Evolutionary conservation across 2,797 vertebrate genomes (phyloP), one percentile per base, ranked within the genome.

Genomic region (Spea hammondii): DNA sequence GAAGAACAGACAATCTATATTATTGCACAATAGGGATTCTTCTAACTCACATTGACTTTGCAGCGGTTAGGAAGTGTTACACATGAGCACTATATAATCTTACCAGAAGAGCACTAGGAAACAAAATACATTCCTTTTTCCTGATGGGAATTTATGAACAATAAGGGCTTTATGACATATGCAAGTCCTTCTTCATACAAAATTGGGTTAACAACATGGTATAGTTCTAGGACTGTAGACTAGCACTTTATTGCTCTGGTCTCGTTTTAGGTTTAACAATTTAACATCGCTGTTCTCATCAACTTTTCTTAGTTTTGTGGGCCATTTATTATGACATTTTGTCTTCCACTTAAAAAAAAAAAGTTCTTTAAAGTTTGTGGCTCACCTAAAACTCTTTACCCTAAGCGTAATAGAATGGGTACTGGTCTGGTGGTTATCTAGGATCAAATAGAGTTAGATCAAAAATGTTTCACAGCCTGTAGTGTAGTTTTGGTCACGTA

Each of bases 21-120:
- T 85, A 83, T 77, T 83, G 79, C 79, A 74, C 82, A 83, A 47
- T 67, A 78, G 77, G 73, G 64, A 74, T 72, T 73, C 70, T 84
- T 64, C 80, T 71, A 84, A 85, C 76, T 55, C 76, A 70, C 65
- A 70, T n/a, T 78, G 70, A 57, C 65, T 70, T 77, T 69, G 70
- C 10, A 59, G 70, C 44, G 11, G 70, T 69, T 54, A 78, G 80
- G 80, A 78, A 82, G 54, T 74, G 65, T 71, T 55, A 45, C 70
- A 74, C 48, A 70, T 70, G 48, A 73, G 50, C 70, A 69, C 74
- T 81, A 70, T 76, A 51, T 77, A 60, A 77, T 81, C 55, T 64
- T 65, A 64, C 62, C 13, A 32, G 50, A 80, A 69, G 46, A 65
- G 49, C 67, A 46, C 49, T 71, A 17, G 12, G 74, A 81, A 77